Percentiles rank a stretch among this genome's conserved stretches.
Evolutionary conservation across 2,113 vertebrate species (phyloP).

Genomic region (Anthoscopus minutus): DNA sequence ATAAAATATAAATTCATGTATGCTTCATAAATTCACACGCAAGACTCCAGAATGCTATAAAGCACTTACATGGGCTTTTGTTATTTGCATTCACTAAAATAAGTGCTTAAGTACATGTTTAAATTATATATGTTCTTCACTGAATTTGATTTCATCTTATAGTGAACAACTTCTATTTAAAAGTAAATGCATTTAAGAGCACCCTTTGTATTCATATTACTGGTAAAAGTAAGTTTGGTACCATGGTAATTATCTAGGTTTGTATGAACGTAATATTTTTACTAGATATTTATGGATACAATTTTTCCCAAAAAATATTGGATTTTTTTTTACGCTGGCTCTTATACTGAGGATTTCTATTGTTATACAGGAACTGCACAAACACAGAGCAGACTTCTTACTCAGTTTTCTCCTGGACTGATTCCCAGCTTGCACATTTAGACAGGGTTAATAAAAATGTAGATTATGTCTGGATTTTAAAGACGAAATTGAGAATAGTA

Average conservation of each 20-base stretch:
- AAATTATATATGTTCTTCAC: background rate
- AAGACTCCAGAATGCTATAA: background rate
- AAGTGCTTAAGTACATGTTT: background rate
- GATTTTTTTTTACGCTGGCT: background rate
- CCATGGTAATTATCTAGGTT: background rate
- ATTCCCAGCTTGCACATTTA: slow-evolving; percentile 62
- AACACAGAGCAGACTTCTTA: slow-evolving; percentile 52
- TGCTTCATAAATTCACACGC: background rate
- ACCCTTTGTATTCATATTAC: background rate
- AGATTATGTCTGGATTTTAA: slow-evolving; percentile 67
- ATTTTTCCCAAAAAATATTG: background rate
- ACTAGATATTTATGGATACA: background rate
- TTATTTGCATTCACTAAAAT: background rate
- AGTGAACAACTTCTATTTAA: background rate
- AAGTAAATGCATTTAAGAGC: background rate
- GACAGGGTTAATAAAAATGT: slow-evolving; percentile 63
- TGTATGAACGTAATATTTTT: background rate
- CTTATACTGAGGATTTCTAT: background rate
- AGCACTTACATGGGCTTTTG: background rate
- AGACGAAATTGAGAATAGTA: slow-evolving; percentile 63
- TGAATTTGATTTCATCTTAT: background rate
- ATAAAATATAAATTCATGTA: background rate
- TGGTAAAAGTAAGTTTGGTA: background rate
- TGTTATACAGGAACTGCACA: slow-evolving; percentile 47
- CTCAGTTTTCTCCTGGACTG: slow-evolving; percentile 38